Evolutionary conservation across 2,888 invertebrate species (phyloP).

Genomic region (Sphinx pinastri): DNA sequence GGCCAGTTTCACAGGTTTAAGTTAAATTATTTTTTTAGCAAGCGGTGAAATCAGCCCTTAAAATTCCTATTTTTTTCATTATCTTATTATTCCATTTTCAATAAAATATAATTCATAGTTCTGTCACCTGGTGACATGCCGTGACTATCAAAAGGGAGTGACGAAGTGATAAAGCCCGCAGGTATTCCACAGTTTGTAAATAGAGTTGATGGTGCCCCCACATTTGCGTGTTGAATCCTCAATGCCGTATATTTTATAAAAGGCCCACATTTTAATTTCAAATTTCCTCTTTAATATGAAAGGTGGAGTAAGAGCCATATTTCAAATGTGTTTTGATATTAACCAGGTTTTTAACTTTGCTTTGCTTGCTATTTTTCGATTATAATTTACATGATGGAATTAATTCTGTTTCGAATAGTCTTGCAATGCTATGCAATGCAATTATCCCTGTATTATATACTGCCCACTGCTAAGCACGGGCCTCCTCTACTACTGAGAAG

Average conservation of each 20-base stretch:
- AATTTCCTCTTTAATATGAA: constrained; percentile 24
- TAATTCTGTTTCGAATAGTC: too few species aligned
- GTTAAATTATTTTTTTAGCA: too few species aligned
- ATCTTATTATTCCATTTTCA: not conserved
- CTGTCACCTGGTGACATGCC: constrained; percentile 44
- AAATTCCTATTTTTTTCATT: not conserved
- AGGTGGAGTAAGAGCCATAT: constrained; percentile 21
- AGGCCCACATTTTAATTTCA: constrained; percentile 23
- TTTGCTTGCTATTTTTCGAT: not conserved
- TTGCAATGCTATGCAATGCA: too few species aligned
- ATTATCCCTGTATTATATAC: too few species aligned
- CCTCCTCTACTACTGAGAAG: too few species aligned
- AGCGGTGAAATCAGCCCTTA: too few species aligned
- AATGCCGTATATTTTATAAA: constrained; percentile 40
- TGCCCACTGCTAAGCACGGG: too few species aligned
- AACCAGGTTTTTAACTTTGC: constrained; percentile 6
- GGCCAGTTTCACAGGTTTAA: too few species aligned
- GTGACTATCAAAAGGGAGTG: constrained; percentile 55
- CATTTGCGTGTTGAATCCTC: constrained; percentile 53
- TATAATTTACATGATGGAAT: not conserved
- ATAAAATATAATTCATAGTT: not conserved
- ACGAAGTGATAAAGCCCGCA: constrained; percentile 60
- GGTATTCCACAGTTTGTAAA: constrained; percentile 38
- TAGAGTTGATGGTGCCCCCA: constrained; percentile 41
- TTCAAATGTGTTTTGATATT: constrained; percentile 23